Conservation (phyloP, 2,888 invertebrate species). For the Scelioninae gen. 1 region DNA sequence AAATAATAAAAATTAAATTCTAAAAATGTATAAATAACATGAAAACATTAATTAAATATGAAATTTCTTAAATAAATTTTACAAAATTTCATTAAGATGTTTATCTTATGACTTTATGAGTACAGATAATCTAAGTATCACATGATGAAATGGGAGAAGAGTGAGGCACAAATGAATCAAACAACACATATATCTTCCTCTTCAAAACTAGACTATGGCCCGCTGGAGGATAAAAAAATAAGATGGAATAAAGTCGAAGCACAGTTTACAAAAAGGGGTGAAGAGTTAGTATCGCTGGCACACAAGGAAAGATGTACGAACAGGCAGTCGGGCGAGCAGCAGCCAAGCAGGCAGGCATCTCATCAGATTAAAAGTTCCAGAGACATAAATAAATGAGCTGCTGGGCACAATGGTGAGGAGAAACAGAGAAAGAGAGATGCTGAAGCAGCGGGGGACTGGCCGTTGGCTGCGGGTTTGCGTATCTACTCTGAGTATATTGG, state of each 20-base stretch:
- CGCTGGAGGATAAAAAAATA: constrained; percentile 32
- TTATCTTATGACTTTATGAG: neutral
- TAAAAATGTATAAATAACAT: no score
- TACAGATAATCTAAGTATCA: neutral
- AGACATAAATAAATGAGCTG: constrained; percentile 71
- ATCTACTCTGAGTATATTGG: constrained; percentile 83
- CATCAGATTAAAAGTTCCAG: constrained; percentile 71
- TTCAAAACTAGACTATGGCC: constrained; percentile 42
- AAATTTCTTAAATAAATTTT: neutral
- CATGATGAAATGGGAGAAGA: constrained; percentile 22
- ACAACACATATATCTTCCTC: constrained; percentile 7
- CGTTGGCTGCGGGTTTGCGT: constrained; percentile 78
- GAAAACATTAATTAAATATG: no score
- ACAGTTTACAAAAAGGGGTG: no score
- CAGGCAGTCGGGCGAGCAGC: constrained; percentile 43
- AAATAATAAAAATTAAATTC: no score
- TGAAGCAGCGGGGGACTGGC: constrained; percentile 68
- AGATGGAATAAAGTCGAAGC: no score
- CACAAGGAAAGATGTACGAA: constrained; percentile 34
- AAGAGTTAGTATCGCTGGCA: no score
- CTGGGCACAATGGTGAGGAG: constrained; percentile 66
- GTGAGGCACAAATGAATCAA: constrained; percentile 26
- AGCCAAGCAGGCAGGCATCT: constrained; percentile 64
- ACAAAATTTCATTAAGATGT: neutral
- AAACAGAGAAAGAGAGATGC: constrained; percentile 45